These are phyloP conservation scores for Carposina sasakii DNA, from an alignment of 1,140 invertebrate species.

Conservation along the genomic window DNA sequence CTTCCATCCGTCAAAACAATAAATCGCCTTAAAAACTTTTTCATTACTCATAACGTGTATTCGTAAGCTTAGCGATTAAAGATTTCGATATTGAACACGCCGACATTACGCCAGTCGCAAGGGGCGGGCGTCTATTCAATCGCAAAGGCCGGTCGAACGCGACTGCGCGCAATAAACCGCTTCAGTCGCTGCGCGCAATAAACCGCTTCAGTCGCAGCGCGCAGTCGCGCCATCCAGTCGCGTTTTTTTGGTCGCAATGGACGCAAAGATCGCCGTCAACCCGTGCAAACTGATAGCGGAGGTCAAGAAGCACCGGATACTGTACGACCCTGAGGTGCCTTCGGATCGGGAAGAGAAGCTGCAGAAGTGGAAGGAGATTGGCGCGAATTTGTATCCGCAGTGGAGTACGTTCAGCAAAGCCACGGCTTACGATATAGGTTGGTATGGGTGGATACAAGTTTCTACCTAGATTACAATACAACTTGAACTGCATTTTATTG, in stretches of 20 bases:
- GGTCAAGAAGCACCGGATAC: conserved; percentile 44
- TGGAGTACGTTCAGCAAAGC: conserved; percentile 53
- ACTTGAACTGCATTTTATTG: not conserved
- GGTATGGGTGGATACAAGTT: no score
- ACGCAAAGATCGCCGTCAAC: conserved; percentile 11
- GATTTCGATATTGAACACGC: conserved; percentile 7
- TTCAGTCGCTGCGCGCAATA: no score
- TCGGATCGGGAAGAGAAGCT: conserved; percentile 48
- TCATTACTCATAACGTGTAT: no score
- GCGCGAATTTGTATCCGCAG: conserved; percentile 43
- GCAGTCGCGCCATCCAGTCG: not conserved
- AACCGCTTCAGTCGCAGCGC: not conserved
- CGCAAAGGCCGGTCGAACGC: no score
- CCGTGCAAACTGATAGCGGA: conserved; percentile 48
- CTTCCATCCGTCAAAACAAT: no score
- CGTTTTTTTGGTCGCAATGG: not conserved
- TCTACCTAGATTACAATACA: not conserved
- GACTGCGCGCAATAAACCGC: no score
- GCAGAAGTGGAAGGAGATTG: conserved; percentile 56
- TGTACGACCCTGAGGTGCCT: conserved; percentile 42
- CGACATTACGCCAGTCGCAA: conserved; percentile 34
- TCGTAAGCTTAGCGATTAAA: no score
- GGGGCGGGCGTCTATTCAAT: conserved; percentile 27
- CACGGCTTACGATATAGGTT: conserved; percentile 55
- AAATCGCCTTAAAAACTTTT: no score